Evolutionary conservation across 2,888 invertebrate species (phyloP), one percentile per base, ranked within the genome.

Genomic region (Apotomis turbidana): DNA sequence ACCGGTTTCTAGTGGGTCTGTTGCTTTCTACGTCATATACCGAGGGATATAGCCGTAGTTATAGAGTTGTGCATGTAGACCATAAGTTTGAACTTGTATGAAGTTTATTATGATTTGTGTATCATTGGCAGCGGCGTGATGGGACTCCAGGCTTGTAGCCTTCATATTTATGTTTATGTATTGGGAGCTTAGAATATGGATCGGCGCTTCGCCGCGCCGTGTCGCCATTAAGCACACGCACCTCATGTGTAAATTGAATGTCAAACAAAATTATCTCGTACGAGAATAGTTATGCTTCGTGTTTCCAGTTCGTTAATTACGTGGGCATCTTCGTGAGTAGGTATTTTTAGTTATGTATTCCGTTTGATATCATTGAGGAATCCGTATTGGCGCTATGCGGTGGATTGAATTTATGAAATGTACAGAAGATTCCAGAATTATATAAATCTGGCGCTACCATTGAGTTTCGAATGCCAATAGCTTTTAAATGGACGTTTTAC

Each of bases 91-190:
- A 84, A 81, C 80, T 80, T 81, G 83, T 85, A 84, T 84, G 84
- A 85, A 87, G 89, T 88, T 89, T 89, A 90, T 89, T 87, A 88
- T 90, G 89, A 91, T 89, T 90, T 90, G 89, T 90, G 86, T 85
- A 88, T 86, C 85, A 87, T 87, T 87, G 84, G 85, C 81, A 82
- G 81, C 86, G 84, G 85, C 84, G 85, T 89, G 88, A 90, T 89
- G 83, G 86, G 83, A 84, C 85, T 86, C 88, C 84, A 86, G 86
- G 86, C 84, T 79, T 85, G 85, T 87, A 80, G 77, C 81, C 85
- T 84, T 87, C 85, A 72, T 83, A 83, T 86, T 85, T 85, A 82
- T 82, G 79, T 83, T 83, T 81, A 83, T 83, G 83, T 83, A 78
- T 84, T 78, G 75, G 78, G 76, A 77, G 78, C 76, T 76, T 77